These are phyloP conservation scores for Portunus trituberculatus DNA, from an alignment of 1,140 invertebrate genomes.

Conservation along the genomic window DNA sequence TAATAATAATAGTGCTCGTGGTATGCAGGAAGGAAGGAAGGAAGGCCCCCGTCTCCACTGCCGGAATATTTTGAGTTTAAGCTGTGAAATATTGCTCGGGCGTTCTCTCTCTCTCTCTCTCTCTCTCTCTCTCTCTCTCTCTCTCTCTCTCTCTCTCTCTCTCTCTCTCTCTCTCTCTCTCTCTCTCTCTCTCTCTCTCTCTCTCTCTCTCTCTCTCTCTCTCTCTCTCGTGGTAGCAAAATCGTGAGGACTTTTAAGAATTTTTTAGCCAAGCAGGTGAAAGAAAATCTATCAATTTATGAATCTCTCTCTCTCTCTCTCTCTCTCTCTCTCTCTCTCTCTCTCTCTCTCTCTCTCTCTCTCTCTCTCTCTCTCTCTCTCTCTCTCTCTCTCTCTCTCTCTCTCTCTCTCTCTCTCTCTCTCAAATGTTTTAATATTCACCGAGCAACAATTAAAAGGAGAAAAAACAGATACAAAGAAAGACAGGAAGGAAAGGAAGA, in stretches of 20 bases:
- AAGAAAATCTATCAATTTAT: too few species aligned
- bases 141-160: conserved; percentile 25
- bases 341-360: background rate
- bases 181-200: background rate
- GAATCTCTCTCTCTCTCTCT: background rate
- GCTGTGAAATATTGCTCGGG: background rate
- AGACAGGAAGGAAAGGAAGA: too few species aligned
- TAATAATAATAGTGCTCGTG: too few species aligned
- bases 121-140: background rate
- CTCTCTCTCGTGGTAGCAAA: background rate
- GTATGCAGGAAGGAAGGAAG: too few species aligned
- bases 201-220: background rate
- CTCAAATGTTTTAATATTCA: too few species aligned
- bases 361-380: too few species aligned
- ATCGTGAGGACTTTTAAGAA: too few species aligned
- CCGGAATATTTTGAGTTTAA: too few species aligned
- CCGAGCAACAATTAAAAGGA: too few species aligned
- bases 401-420: background rate
- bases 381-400: background rate
- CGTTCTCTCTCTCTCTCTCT: conserved; percentile 5
- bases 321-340: background rate
- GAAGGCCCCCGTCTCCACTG: too few species aligned
- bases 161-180: background rate
- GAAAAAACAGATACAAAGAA: too few species aligned
- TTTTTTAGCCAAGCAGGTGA: too few species aligned